Evolutionary conservation across 2,797 vertebrate genomes (phyloP), one percentile per base, ranked within the genome.

Genomic region (Hirundo rustica): DNA sequence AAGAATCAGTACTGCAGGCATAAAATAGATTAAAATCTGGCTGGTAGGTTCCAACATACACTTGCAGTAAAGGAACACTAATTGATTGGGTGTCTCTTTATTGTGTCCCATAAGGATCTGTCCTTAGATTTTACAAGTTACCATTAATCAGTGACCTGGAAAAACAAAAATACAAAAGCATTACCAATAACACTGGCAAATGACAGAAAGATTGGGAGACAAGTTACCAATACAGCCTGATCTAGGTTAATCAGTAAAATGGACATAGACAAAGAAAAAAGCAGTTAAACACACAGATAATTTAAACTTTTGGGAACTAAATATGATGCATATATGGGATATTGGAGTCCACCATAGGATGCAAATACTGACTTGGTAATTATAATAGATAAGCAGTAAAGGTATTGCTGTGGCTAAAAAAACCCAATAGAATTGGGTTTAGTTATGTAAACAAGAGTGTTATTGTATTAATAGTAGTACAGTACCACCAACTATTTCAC

Each of bases 61-160:
- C 34, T 83, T 84, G 72, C 20, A 68, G 34, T 55, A 91, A 89
- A 77, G 15, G 36, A 93, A 62, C 10, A 40, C 4, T 75, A n/a
- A 86, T 51, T 57, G 34, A 71, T 32, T 36, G 4, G 5, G 13
- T 65, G 36, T 44, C 54, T 77, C 45, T 86, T 70, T 92, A 77
- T 36, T 51, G 65, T 88, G 68, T 81, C 44, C 42, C 40, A 25
- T 65, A 89, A 88, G 40, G 62, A 78, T 81, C 30, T 92, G 62
- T 42, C 76, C 79, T 75, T 81, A 92, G 68, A 58, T 74, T 95
- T 89, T 92, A 66, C 50, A 62, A 58, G 16, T 81, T 88, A 95
- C 83, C 15, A 78, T 84, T 95, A 89, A 91, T 22, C 72, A 94
- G 66, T 88, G 76, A 96, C 94, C 85, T 94, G 93, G 40, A 95